Conservation (phyloP, 1,140 invertebrate species). For the Archegozetes longisetosus region DNA sequence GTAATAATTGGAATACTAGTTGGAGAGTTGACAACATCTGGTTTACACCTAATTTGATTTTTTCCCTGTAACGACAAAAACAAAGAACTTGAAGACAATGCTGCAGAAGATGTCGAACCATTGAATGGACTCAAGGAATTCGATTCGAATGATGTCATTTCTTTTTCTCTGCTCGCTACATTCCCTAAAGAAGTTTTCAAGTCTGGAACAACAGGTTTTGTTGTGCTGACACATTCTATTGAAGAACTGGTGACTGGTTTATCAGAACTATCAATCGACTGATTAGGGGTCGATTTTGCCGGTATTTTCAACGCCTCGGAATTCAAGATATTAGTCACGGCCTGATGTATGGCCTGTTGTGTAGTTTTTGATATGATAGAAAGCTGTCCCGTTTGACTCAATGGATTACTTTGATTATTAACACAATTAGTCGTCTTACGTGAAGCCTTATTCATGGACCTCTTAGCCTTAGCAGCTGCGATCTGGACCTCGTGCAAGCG, state of each 20-base stretch:
- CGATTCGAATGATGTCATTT: background rate
- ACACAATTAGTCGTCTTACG: background rate
- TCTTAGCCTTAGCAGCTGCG: constrained; percentile 34
- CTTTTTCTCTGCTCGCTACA: background rate
- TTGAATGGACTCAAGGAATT: no score
- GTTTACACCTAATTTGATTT: background rate
- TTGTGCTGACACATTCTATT: background rate
- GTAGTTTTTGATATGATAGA: background rate
- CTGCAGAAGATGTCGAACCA: background rate
- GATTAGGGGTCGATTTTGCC: background rate
- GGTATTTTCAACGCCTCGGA: background rate
- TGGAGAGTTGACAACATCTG: background rate
- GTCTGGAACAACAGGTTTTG: background rate
- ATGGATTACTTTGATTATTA: background rate
- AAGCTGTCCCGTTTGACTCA: background rate
- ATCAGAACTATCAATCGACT: no score
- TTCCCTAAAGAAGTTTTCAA: background rate
- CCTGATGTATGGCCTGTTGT: background rate
- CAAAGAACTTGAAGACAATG: background rate
- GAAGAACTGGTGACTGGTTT: no score
- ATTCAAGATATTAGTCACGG: background rate
- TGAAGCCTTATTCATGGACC: constrained; percentile 27
- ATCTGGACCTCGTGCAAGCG: constrained; percentile 33
- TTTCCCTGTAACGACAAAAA: background rate
- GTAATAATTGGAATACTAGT: background rate